Evolutionary conservation across 2,888 invertebrate genomes (phyloP), one percentile per base, ranked within the genome.

Genomic region (Sphaerolaimus hirsutus): DNA sequence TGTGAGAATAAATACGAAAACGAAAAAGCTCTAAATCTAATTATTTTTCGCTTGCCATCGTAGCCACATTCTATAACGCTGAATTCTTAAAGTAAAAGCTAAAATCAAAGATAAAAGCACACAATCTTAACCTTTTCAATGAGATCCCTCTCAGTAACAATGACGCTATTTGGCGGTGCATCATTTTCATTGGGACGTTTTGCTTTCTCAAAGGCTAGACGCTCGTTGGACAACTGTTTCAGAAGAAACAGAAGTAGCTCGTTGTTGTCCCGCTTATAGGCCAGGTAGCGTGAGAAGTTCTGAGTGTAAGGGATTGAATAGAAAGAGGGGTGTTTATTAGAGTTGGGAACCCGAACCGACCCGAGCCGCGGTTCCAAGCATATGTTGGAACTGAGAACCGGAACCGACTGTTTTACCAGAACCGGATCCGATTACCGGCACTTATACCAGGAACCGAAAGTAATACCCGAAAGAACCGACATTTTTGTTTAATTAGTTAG

Each of bases 171-270:
- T 40, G 46, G 41, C 47, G 37, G 10, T 7, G 10, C 44, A 3
- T 17, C 41, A 22, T n/a, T 42, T 26, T 42, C 40, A 36, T 27
- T 32, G 12, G 49, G 52, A 2, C 40, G 41, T 3, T 55, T 50
- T 17, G 51, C 49, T 17, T 53, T 47, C 32, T 55, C 54, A 45
- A 53, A 57, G 45, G 51, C 50, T 41, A 55, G 47, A 41, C 58
- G 55, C 44, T 62, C 51, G 26, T 45, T 23, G 23, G 45, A 49
- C 48, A 97, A 73, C 61, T 93, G 89, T 23, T 87, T 78, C 45
- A 97, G 72, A 53, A 93, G 78, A 67, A 87, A 97, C 68, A 89
- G 81, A 0, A 97, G 69, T 24, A 97, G 72, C 63, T 97, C 93
- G 58, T 86, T 82, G 71, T 89, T 83, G 66, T 97, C 91, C 59